A percentile compares a stretch with the other conserved stretches of the same genome.
These are phyloP conservation scores for Plectropomus leopardus DNA, from an alignment of 2,113 vertebrate species.

Conservation along the genomic window DNA sequence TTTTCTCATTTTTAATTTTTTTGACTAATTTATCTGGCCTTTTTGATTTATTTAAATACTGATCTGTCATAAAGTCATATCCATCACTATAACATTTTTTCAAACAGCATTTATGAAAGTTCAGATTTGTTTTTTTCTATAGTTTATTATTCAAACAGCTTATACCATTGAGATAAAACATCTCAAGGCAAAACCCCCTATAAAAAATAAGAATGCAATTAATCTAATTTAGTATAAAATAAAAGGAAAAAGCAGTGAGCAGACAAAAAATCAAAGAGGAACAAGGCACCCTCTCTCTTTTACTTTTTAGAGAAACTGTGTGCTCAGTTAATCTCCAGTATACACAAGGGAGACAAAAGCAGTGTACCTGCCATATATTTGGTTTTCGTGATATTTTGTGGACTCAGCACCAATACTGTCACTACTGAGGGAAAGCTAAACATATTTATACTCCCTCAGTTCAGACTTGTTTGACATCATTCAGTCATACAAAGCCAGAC, in stretches of 20 bases:
- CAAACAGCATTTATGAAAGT: not conserved
- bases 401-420: constrained; percentile 29
- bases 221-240: not conserved
- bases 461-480: constrained; percentile 21
- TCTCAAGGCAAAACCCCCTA: not conserved
- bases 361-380: constrained; percentile 15
- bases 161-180: not conserved
- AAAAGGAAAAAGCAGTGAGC: not conserved
- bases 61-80: no score
- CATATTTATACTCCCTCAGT: not conserved
- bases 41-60: no score
- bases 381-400: constrained; percentile 25
- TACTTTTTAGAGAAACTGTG: not conserved
- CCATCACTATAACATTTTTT: not conserved
- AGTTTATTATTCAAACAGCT: not conserved
- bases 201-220: not conserved
- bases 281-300: not conserved
- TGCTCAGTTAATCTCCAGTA: not conserved
- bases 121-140: not conserved
- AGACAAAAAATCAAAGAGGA: not conserved
- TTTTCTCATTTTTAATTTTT: no score
- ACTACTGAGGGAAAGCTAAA: not conserved
- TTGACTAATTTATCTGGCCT: no score
- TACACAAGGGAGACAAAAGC: not conserved
- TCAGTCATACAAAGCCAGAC: constrained; percentile 7